A percentile compares a stretch with the other conserved stretches of the same genome.
Evolutionary conservation across 2,888 invertebrate genomes (phyloP).

Genomic region (Tortrix viridana): DNA sequence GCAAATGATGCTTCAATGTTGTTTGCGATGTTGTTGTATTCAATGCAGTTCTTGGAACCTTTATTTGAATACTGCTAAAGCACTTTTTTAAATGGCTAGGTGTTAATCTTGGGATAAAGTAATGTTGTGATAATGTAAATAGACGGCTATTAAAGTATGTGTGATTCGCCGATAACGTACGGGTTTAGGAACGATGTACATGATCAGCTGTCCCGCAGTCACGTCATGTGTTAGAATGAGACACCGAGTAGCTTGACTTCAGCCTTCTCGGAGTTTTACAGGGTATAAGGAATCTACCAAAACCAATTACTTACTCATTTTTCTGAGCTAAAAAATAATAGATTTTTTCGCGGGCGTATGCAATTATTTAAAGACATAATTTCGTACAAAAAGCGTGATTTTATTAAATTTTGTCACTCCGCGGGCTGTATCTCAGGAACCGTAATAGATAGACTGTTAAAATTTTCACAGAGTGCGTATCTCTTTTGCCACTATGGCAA

Average conservation of each 20-base stretch:
- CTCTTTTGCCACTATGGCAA: too few species aligned
- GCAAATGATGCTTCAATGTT: constrained; percentile 29
- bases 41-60: background rate
- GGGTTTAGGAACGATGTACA: constrained; percentile 1
- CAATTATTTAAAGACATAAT: too few species aligned
- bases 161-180: constrained; percentile 27
- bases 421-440: too few species aligned
- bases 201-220: background rate
- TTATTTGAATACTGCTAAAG: background rate
- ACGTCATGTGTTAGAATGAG: background rate
- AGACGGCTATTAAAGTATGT: constrained; percentile 24
- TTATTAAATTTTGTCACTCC: too few species aligned
- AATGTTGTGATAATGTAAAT: constrained; percentile 14
- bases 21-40: background rate
- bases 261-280: too few species aligned
- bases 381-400: too few species aligned
- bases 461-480: too few species aligned
- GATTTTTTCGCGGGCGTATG: too few species aligned
- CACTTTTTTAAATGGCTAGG: background rate
- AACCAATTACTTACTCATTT: too few species aligned
- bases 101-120: background rate
- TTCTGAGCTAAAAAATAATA: too few species aligned
- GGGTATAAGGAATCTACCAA: too few species aligned
- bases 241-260: background rate
- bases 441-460: too few species aligned